Conservation (phyloP, 2,113 vertebrate species). For the Chloropsis hardwickii region DNA sequence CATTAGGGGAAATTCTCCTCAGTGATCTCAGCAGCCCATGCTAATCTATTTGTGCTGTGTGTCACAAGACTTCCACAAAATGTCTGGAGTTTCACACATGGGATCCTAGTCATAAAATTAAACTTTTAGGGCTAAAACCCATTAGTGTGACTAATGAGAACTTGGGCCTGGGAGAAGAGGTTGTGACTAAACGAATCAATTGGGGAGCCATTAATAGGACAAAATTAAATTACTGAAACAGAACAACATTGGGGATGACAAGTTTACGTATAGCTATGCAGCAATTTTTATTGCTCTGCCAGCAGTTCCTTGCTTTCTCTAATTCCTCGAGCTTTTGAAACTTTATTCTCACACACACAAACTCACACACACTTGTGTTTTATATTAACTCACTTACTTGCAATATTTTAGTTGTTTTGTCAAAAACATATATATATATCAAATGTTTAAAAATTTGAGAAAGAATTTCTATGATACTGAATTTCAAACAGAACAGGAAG, state of each 20-base stretch:
- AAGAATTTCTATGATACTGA: neutral
- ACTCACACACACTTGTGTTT: neutral
- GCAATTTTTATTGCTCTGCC: neutral
- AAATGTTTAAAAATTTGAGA: neutral
- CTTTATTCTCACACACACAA: neutral
- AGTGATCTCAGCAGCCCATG: neutral
- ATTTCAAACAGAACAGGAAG: neutral
- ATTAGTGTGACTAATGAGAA: constrained; percentile 45
- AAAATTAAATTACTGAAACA: constrained; percentile 46
- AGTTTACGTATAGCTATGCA: constrained; percentile 6
- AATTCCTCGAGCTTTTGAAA: neutral
- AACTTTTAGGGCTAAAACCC: constrained; percentile 5
- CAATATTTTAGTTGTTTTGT: neutral
- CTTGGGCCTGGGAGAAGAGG: neutral
- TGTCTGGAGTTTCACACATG: neutral
- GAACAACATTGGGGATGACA: neutral
- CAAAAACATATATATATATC: neutral
- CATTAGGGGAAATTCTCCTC: neutral
- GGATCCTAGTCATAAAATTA: neutral
- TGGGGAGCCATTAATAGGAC: neutral
- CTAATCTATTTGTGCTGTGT: neutral
- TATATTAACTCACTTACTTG: neutral
- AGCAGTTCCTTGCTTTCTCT: neutral
- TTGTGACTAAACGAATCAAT: neutral
- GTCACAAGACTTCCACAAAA: neutral